These are phyloP conservation scores for Aporophyla lueneburgensis DNA, from an alignment of 2,888 invertebrate species.

Conservation along the genomic window DNA sequence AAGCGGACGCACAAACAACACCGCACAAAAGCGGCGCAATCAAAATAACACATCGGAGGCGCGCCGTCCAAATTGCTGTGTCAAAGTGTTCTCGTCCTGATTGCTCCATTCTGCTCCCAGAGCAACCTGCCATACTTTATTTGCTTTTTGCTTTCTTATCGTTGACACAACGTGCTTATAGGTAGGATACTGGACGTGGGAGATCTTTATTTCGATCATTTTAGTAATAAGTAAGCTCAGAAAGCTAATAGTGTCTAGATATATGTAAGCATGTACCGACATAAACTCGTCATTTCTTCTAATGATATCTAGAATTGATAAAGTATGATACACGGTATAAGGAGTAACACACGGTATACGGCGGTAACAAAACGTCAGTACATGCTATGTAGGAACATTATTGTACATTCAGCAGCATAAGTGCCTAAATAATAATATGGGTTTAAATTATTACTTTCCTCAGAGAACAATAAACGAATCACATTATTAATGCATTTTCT, in stretches of 20 bases:
- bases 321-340: not conserved
- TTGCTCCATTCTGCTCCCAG: conserved; percentile 87
- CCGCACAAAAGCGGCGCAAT: conserved; percentile 86
- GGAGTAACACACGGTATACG: not conserved
- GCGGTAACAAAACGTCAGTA: not conserved
- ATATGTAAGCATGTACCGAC: not conserved
- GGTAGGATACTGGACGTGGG: conserved; percentile 31
- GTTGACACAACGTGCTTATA: conserved; percentile 69
- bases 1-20: conserved; percentile 81
- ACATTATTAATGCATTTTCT: not conserved
- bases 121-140: conserved; percentile 77
- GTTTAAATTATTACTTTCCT: not conserved
- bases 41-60: conserved; percentile 88
- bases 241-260: not conserved
- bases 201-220: conserved; percentile 23
- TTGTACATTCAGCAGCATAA: conserved; percentile 18
- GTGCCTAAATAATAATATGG: not conserved
- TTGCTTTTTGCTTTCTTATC: conserved; percentile 82
- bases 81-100: conserved; percentile 88
- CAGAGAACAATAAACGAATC: not conserved
- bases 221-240: not conserved
- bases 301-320: conserved; percentile 2
- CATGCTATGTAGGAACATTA: not conserved
- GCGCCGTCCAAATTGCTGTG: conserved; percentile 88
- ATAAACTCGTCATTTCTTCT: not conserved